These are phyloP conservation scores for Synodontis membranacea DNA, from an alignment of 2,113 vertebrate species.

Conservation along the genomic window DNA sequence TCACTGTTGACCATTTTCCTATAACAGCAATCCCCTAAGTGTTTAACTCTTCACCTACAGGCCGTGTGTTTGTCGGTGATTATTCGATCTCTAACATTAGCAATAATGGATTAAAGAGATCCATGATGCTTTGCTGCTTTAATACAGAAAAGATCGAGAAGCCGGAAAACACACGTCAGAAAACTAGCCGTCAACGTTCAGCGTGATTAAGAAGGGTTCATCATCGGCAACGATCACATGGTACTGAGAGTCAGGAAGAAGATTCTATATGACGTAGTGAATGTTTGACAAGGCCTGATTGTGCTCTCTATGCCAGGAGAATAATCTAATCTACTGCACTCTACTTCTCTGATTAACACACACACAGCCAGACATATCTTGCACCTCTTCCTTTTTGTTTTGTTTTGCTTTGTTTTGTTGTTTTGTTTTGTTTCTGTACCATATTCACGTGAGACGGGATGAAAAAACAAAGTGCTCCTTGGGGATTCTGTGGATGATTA, in stretches of 20 bases:
- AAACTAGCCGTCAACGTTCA: background rate
- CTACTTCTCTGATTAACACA: background rate
- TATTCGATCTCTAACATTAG: background rate
- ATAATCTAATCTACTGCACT: background rate
- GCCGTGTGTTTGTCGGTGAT: background rate
- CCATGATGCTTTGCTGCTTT: background rate
- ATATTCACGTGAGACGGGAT: too few species aligned
- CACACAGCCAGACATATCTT: background rate
- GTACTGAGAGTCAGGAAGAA: background rate
- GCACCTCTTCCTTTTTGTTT: background rate
- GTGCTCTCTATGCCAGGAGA: background rate
- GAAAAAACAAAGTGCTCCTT: too few species aligned
- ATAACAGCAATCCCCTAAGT: background rate
- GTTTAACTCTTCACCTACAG: background rate
- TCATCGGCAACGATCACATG: background rate
- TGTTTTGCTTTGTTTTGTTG: background rate
- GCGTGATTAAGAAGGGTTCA: background rate
- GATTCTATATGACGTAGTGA: background rate
- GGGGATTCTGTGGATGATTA: too few species aligned
- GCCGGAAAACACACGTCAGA: background rate
- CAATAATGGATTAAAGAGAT: background rate
- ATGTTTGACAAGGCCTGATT: background rate
- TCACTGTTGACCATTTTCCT: background rate
- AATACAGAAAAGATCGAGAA: background rate
- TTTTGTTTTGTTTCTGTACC: too few species aligned